Evolutionary conservation across 2,113 vertebrate species (phyloP).

Genomic region (Zosterops lateralis): DNA sequence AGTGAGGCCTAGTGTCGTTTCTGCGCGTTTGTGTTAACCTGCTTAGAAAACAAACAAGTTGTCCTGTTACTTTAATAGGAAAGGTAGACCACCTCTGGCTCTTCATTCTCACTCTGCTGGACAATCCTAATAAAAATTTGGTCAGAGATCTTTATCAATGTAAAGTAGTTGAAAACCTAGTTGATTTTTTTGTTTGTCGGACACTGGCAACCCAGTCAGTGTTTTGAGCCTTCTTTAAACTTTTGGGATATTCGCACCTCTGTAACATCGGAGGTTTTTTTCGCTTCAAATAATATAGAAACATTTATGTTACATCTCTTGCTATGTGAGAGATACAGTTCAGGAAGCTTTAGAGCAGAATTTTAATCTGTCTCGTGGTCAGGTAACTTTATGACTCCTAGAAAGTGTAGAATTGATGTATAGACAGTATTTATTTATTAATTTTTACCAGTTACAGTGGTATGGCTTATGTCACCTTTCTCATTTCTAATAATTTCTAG

Average conservation of each 20-base stretch:
- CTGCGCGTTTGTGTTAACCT: background rate
- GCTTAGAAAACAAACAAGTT: background rate
- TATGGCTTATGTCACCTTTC: background rate
- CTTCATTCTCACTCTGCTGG: fast-evolving
- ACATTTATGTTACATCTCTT: background rate
- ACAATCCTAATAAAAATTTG: background rate
- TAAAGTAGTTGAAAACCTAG: background rate
- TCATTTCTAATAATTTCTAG: background rate
- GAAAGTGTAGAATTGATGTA: background rate
- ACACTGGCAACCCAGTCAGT: background rate
- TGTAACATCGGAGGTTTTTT: background rate
- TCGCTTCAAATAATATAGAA: background rate
- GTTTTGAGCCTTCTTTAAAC: background rate
- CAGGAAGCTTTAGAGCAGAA: background rate
- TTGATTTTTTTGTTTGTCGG: background rate
- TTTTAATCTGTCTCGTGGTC: background rate
- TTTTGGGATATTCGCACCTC: background rate
- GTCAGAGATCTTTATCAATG: background rate
- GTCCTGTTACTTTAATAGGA: fast-evolving
- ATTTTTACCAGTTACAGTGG: background rate
- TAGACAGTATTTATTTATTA: background rate
- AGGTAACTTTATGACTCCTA: background rate
- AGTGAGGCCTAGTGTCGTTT: background rate
- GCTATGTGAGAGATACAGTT: background rate
- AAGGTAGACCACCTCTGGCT: background rate